phyloP scores from a whole-genome alignment of 2,797 vertebrate species.

The Otus scops region DNA sequence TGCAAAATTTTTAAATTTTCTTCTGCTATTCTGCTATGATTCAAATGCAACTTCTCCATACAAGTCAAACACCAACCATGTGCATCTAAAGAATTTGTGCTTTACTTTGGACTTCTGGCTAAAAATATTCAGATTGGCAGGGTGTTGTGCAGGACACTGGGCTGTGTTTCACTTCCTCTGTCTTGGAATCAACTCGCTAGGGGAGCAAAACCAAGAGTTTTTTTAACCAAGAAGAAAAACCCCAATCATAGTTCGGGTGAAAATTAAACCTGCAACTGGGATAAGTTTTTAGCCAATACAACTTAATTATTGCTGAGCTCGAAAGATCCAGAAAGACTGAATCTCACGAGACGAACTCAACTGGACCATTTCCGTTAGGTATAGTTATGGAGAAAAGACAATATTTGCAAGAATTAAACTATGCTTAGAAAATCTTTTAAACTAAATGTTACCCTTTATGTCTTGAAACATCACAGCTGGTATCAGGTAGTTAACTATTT shows the following conservation, averaged over 20 bases:
- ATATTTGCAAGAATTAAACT: conserved; percentile 81
- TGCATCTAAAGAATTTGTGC: conserved; percentile 78
- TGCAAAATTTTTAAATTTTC: conserved; percentile 78
- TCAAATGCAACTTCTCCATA: conserved; percentile 75
- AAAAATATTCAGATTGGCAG: conserved; percentile 65
- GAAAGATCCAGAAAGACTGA: conserved; percentile 57
- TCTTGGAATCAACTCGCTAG: conserved; percentile 49
- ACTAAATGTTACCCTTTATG: conserved; percentile 83
- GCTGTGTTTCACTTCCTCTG: conserved; percentile 69
- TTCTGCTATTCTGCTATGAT: conserved; percentile 74
- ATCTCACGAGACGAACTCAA: conserved; percentile 65
- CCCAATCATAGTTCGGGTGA: conserved; percentile 45
- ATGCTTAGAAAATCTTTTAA: conserved; percentile 81
- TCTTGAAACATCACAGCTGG: conserved; percentile 84
- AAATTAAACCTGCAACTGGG: conserved; percentile 71
- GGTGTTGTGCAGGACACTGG: conserved; percentile 48
- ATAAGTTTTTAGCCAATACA: conserved; percentile 72
- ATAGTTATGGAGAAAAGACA: conserved; percentile 80
- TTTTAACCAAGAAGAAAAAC: conserved; percentile 43
- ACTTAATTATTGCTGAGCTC: conserved; percentile 79
- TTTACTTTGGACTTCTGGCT: conserved; percentile 74
- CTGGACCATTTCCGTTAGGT: conserved; percentile 73
- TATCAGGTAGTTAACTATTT: conserved; percentile 86
- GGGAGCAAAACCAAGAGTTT: conserved; percentile 66
- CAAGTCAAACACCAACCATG: conserved; percentile 74